These are phyloP conservation scores for Megalops atlanticus DNA, from an alignment of 2,113 vertebrate species.

Conservation along the genomic window DNA sequence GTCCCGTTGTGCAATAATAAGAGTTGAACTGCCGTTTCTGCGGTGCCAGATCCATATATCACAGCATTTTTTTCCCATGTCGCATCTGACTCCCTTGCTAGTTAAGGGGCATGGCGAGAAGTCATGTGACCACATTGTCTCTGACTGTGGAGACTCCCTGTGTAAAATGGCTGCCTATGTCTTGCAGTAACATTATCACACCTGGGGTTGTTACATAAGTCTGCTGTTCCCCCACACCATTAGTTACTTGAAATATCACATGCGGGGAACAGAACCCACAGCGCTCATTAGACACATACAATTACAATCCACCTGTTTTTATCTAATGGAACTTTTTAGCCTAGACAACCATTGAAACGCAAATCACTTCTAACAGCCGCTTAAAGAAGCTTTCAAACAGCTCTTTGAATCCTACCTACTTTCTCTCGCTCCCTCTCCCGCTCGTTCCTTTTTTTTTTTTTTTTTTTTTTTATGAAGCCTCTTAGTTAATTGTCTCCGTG, in stretches of 20 bases:
- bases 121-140: too few relatives aligned
- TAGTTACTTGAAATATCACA: not conserved
- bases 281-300: not conserved
- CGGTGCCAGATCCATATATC: too few relatives aligned
- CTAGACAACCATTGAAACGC: conserved; percentile 12
- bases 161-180: not conserved
- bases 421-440: not conserved
- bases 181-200: not conserved
- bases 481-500: conserved; percentile 33
- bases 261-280: not conserved
- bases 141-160: not conserved
- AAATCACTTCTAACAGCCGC: not conserved
- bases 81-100: too few relatives aligned
- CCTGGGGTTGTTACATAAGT: not conserved
- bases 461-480: conserved; percentile 2
- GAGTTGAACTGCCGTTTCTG: too few relatives aligned
- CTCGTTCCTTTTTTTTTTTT: not conserved
- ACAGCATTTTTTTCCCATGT: too few relatives aligned
- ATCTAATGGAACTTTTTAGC: not conserved
- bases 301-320: conserved; percentile 11
- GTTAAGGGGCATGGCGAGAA: too few relatives aligned
- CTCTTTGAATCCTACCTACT: not conserved
- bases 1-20: too few relatives aligned
- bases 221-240: not conserved
- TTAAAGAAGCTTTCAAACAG: conserved; percentile 1